Evolutionary conservation across 2,888 invertebrate genomes (phyloP).

Genomic region (Ptychoptera albimana): DNA sequence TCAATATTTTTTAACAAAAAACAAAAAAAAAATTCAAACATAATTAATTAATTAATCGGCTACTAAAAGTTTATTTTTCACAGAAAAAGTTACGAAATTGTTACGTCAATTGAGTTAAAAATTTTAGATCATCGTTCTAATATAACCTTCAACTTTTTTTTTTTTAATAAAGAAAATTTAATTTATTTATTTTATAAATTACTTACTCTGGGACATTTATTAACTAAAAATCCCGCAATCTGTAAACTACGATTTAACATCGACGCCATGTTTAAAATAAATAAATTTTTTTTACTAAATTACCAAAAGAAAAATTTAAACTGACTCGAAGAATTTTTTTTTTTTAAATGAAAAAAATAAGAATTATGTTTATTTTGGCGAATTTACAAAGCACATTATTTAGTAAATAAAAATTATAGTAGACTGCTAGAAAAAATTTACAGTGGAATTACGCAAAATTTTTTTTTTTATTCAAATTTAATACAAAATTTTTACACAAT

Average conservation of each 20-base stretch:
- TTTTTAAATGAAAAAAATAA: background rate
- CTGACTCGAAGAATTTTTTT: background rate
- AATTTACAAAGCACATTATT: slow-evolving; percentile 1
- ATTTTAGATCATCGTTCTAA: background rate
- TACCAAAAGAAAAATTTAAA: background rate
- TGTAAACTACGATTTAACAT: slow-evolving; percentile 4
- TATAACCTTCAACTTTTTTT: background rate
- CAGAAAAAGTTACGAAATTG: too few species aligned
- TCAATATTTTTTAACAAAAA: too few species aligned
- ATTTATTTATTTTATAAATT: background rate
- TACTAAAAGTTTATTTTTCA: too few species aligned
- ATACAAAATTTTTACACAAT: background rate
- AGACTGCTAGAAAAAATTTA: background rate
- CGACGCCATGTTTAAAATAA: slow-evolving; percentile 1
- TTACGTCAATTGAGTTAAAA: too few species aligned
- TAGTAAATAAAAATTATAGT: background rate
- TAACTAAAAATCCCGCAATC: slow-evolving; percentile 11
- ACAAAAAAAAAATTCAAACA: too few species aligned
- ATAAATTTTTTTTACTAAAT: too few species aligned
- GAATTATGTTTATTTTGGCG: background rate
- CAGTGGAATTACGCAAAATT: background rate
- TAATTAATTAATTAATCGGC: too few species aligned
- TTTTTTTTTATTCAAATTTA: background rate
- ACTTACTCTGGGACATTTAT: slow-evolving; percentile 9
- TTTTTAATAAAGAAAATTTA: background rate